Base-by-base conservation (phyloP, 2,113 vertebrate genomes). In the Sus scrofa region DNA sequence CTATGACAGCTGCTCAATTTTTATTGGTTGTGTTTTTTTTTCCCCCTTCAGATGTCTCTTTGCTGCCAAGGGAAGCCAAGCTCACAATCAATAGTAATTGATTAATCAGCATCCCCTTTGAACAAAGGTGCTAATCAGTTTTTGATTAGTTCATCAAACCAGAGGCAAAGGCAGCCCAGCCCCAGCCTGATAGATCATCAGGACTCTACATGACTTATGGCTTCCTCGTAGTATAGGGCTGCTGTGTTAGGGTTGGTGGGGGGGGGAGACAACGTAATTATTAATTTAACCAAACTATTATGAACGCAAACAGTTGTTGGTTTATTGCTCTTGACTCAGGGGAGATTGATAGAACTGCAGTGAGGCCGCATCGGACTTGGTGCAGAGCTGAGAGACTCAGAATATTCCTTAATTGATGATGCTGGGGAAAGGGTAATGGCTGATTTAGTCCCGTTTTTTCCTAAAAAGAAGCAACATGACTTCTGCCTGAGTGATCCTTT, bases 1-100 rank as follows among this genome's bases (percentile, higher is more conserved):
- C 98, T 96, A 92, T 96, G 98, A 98, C 98, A 97, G 98, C 97
- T 54, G 98, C 98, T 98, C 98, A 88, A 97, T 96, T 98, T 89
- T 97, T 96, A 97, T 96, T 81, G 95, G 97, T 44, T 96, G 93
- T 78, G 50, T 32, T 71, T 98, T 91, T 97, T 97, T 90, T 32
- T 13, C 1, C 3, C 54, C 96, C 94, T 97, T 70, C 89, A 87
- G 98, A 74, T 96, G 93, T 97, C 96, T 91, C 97, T 97, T 95
- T 18, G 96, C 96, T 32, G 77, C 94, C 7, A 62, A 95, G 90
- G 0, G 96, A 97, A 98, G 97, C 95, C 95, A 87, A 95, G 2
- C 95, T 91, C 6, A 2, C 96, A 94, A 98, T 92, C 89, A 52
- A 97, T 63, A 95, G 97, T 97, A 89, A 97, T 60, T 24, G 97